Evolutionary conservation across 2,888 invertebrate genomes (phyloP).

Genomic region (Neria commutata): DNA sequence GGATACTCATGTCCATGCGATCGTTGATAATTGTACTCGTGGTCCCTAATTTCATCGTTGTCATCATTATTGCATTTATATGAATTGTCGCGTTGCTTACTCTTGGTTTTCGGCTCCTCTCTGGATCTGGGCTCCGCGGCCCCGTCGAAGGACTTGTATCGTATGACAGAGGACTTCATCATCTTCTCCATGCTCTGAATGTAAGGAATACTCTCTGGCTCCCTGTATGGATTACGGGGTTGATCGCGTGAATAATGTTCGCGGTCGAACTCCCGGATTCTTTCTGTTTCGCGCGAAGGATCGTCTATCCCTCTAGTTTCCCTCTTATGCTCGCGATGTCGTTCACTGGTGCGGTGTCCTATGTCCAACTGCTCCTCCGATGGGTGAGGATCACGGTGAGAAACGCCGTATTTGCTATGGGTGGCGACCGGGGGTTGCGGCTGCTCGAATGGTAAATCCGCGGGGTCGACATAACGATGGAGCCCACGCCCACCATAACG

Average conservation of each 20-base stretch:
- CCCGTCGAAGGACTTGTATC: conserved; percentile 55
- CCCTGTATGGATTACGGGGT: conserved; percentile 61
- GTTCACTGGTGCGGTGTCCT: conserved; percentile 33
- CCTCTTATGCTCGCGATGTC: conserved; percentile 32
- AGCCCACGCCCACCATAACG: conserved; percentile 52
- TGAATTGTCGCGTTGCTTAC: conserved; percentile 42
- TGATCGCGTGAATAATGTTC: conserved; percentile 47
- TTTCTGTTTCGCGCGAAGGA: not conserved
- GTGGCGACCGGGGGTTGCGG: conserved; percentile 26
- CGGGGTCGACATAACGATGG: conserved; percentile 57
- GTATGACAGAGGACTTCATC: conserved; percentile 61
- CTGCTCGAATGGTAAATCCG: conserved; percentile 54
- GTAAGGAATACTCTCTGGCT: conserved; percentile 61
- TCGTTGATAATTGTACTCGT: conserved; percentile 34
- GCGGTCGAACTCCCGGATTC: conserved; percentile 32
- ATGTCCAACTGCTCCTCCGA: conserved; percentile 36
- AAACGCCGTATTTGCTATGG: conserved; percentile 48
- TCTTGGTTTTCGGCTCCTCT: not conserved
- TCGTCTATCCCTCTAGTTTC: not conserved
- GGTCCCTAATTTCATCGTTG: conserved; percentile 33
- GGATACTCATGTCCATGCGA: conserved; percentile 28
- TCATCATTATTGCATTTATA: conserved; percentile 40
- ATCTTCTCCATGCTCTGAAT: conserved; percentile 62
- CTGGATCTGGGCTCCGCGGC: conserved; percentile 25
- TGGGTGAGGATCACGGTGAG: conserved; percentile 38